These are phyloP conservation scores for Vultur gryphus DNA, from an alignment of 2,797 vertebrate genomes.

Conservation along the genomic window DNA sequence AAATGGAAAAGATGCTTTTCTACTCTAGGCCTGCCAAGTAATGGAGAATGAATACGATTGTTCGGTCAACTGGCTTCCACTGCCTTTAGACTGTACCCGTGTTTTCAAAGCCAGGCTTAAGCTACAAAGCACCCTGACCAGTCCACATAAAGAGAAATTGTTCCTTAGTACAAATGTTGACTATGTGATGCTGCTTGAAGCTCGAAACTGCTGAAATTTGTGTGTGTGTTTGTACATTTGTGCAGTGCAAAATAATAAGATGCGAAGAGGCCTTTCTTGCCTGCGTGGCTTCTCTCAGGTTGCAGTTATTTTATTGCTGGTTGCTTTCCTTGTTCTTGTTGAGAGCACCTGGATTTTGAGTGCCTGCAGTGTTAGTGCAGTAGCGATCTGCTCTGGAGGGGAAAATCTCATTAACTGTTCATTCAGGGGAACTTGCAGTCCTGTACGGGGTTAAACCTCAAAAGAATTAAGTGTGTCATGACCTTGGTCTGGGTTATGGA, in stretches of 20 bases:
- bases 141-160: conserved; percentile 41
- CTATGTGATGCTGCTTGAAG: conserved; percentile 39
- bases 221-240: conserved; percentile 28
- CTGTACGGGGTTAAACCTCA: neutral
- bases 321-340: neutral
- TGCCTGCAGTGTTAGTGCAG: neutral
- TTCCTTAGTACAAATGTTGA: conserved; percentile 51
- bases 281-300: neutral
- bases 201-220: conserved; percentile 12
- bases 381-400: neutral
- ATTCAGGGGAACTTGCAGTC: neutral
- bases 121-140: conserved; percentile 34
- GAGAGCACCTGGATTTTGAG: neutral
- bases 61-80: conserved; percentile 48
- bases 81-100: conserved; percentile 14
- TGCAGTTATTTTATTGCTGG: neutral
- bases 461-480: neutral
- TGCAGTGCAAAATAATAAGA: neutral
- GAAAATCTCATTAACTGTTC: neutral
- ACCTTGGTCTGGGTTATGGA: neutral
- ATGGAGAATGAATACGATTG: conserved; percentile 61
- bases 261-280: neutral
- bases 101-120: conserved; percentile 52
- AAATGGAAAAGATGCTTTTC: conserved; percentile 59
- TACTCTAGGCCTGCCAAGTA: conserved; percentile 58